Evolutionary conservation across 2,797 vertebrate species (phyloP).

Genomic region (Anguilla obscura): DNA sequence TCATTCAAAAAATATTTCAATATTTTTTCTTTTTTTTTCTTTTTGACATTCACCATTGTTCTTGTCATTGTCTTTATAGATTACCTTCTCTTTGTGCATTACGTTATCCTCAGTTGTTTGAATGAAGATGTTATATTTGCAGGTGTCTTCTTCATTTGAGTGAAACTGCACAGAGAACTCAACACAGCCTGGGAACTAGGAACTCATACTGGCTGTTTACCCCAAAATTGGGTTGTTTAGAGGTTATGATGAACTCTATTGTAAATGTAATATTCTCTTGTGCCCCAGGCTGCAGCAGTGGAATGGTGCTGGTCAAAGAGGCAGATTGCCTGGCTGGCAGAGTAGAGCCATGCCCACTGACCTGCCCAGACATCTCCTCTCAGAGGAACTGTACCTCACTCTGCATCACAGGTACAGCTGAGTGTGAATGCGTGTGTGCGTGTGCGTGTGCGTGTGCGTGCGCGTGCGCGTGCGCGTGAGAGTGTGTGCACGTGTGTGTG

Average conservation of each 20-base stretch:
- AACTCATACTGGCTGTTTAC: not conserved
- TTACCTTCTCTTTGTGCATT: not conserved
- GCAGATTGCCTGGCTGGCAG: slow-evolving; percentile 68
- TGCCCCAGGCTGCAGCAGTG: slow-evolving; percentile 68
- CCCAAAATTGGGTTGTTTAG: not conserved
- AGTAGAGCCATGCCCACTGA: slow-evolving; percentile 71
- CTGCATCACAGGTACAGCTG: slow-evolving; percentile 72
- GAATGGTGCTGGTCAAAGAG: slow-evolving; percentile 70
- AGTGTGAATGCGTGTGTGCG: not conserved
- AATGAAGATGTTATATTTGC: not conserved
- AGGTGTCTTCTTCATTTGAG: not conserved
- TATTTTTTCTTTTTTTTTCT: not conserved
- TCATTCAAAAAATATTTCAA: not conserved
- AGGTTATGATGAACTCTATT: not conserved
- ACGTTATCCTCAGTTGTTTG: not conserved
- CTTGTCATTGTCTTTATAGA: not conserved
- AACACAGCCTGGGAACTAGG: not conserved
- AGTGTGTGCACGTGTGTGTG: not conserved
- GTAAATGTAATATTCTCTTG: not conserved
- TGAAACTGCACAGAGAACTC: not conserved
- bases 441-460: not conserved
- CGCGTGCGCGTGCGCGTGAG: not conserved
- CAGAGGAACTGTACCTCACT: slow-evolving; percentile 67
- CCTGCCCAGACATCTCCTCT: slow-evolving; percentile 73
- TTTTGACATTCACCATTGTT: not conserved